These are phyloP conservation scores for Pachypeltis micranthus DNA, from an alignment of 1,140 invertebrate species.

Conservation along the genomic window DNA sequence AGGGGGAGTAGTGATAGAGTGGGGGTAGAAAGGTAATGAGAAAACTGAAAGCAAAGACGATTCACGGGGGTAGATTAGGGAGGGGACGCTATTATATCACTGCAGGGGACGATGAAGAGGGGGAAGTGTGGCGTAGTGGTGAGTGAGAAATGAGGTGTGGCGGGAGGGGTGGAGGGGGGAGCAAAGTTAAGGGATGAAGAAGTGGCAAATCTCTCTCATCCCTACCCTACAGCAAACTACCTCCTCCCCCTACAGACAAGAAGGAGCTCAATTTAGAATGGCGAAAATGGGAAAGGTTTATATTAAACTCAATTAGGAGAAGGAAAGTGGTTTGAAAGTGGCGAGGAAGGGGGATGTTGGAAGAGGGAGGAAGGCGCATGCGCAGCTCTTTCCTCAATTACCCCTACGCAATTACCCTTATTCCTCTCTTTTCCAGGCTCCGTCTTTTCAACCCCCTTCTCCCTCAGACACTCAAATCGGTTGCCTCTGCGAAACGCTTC, in stretches of 20 bases:
- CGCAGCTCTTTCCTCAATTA: background rate
- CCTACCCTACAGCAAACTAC: too few relatives aligned
- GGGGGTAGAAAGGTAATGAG: too few relatives aligned
- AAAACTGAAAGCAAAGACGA: slow-evolving; percentile 3
- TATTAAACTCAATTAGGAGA: slow-evolving; percentile 10
- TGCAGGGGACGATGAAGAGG: background rate
- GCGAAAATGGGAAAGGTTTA: slow-evolving; percentile 13
- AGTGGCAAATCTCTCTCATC: background rate
- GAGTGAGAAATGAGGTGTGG: too few relatives aligned
- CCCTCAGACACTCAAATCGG: background rate
- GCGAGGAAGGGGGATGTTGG: background rate
- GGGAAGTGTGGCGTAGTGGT: background rate
- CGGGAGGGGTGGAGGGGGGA: background rate
- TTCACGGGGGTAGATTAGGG: slow-evolving; percentile 8
- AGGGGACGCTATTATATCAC: slow-evolving; percentile 9
- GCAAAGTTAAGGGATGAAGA: slow-evolving; percentile 5
- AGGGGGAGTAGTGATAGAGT: too few relatives aligned
- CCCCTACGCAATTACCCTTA: background rate
- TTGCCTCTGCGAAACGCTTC: background rate
- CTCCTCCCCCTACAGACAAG: too few relatives aligned
- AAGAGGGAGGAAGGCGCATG: background rate
- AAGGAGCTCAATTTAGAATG: slow-evolving; percentile 7
- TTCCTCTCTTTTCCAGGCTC: background rate
- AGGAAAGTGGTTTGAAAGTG: slow-evolving; percentile 4
- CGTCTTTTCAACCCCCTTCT: background rate